These are phyloP conservation scores for Oasisia sp. DNA, from an alignment of 2,888 invertebrate species.

Conservation along the genomic window DNA sequence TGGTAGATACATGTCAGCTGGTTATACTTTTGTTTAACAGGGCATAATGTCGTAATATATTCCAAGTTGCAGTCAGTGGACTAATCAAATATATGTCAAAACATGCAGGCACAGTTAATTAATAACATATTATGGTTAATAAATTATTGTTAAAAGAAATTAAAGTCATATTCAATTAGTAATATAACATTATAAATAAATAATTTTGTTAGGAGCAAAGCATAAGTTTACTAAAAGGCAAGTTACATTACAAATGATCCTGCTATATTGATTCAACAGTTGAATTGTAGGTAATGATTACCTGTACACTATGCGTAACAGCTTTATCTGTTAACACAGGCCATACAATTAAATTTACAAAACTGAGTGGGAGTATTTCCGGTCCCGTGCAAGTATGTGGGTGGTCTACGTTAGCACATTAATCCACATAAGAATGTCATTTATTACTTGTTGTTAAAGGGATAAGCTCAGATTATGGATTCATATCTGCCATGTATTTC, in stretches of 20 bases:
- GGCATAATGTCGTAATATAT: neutral
- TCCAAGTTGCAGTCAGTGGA: neutral
- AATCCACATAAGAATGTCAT: neutral
- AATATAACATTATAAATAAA: slow-evolving; percentile 17
- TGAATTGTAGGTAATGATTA: no score
- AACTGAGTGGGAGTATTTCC: neutral
- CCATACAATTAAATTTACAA: neutral
- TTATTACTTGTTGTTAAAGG: neutral
- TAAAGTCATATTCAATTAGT: neutral
- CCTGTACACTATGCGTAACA: no score
- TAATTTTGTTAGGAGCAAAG: neutral
- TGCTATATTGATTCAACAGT: no score
- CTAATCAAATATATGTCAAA: neutral
- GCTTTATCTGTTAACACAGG: neutral
- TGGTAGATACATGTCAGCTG: neutral
- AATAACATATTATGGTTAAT: neutral
- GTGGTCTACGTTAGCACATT: neutral
- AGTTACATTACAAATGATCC: no score
- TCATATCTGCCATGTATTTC: neutral
- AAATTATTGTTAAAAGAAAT: neutral
- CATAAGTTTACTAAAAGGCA: neutral
- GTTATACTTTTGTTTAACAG: neutral
- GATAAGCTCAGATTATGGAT: neutral
- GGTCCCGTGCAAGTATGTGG: neutral
- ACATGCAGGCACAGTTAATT: neutral